Evolutionary conservation across 2,113 vertebrate species (phyloP), one percentile per base, ranked within the genome.

Genomic region (Alces alces): DNA sequence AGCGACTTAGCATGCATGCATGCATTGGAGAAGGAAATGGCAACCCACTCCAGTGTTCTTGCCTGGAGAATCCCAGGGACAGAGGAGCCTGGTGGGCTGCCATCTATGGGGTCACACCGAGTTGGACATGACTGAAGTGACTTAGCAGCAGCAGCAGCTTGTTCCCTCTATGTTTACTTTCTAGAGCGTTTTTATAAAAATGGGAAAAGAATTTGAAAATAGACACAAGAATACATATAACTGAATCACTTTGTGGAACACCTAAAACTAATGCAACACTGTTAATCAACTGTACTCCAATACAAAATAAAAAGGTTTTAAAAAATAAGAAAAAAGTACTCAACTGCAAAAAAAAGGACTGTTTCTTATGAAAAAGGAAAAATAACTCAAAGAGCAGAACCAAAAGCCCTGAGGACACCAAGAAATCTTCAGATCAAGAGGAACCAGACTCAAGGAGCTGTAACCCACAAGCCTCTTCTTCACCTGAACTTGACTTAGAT

Each of bases 381-480:
- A 73, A 70, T 30, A 13, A 84, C 45, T 88, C 33, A 25, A 66
- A 94, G 39, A 78, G 89, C 17, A 55, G 19, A 76, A 55, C 11
- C 7, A 66, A 57, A 58, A 89, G 39, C 64, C 64, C 55, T 52
- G 55, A 92, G 55, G 13, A 25, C 55, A 58, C 19, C 9, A 19
- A 82, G 25, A 55, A 36, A 43, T 86, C 86, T 79, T 90, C 66
- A 90, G 64, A 70, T 66, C 66, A 23, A 57, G n/a, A 52, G n/a
- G 86, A 45, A 84, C 6, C 9, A 3, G 33, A 36, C 15, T 47
- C 5, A 57, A 61, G 45, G 17, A 57, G 47, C 33, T 66, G 12
- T 21, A 13, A 16, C 21, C 27, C 12, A 45, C 16, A 16, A 76
- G 73, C 30, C 28, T 52, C 79, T 17, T 60, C 33, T 50, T 61